Evolutionary conservation across 2,797 vertebrate species (phyloP).

Genomic region (Muscicapa comitata): DNA sequence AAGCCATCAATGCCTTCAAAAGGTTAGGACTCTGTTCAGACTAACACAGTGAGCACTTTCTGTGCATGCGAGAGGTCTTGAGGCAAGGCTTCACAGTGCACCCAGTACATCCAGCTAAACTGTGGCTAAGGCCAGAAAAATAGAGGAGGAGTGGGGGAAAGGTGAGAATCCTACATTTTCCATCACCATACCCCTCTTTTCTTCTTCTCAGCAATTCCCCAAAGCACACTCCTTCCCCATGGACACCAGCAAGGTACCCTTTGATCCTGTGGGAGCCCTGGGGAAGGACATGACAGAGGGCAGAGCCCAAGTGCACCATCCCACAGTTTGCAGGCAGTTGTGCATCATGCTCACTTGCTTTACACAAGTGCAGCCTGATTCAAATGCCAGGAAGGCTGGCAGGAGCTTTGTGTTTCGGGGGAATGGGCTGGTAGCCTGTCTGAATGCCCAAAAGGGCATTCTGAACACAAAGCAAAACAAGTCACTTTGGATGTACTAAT

Average conservation of each 20-base stretch:
- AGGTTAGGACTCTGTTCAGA: constrained; percentile 49
- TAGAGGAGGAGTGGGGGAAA: accelerated
- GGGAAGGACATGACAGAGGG: background rate
- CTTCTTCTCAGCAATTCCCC: background rate
- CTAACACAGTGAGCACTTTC: background rate
- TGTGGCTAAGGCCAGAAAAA: background rate
- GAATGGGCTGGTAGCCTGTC: background rate
- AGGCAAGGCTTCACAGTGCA: background rate
- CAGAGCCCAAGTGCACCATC: background rate
- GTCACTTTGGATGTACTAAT: background rate
- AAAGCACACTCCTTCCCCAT: accelerated
- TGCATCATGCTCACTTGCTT: accelerated
- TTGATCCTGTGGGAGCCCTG: background rate
- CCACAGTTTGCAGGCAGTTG: background rate
- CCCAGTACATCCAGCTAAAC: background rate
- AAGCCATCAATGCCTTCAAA: constrained; percentile 38
- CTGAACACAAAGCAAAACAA: background rate
- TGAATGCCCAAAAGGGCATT: background rate
- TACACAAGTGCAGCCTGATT: background rate
- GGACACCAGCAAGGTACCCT: background rate
- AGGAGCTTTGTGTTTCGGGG: background rate
- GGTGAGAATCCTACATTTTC: background rate
- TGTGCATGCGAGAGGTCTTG: accelerated
- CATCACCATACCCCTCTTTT: background rate
- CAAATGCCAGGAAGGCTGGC: background rate